A percentile compares a stretch with the other conserved stretches of the same genome.
These are phyloP conservation scores for Caenorhabditis panamensis DNA, from an alignment of 2,888 invertebrate genomes.

Conservation along the genomic window DNA sequence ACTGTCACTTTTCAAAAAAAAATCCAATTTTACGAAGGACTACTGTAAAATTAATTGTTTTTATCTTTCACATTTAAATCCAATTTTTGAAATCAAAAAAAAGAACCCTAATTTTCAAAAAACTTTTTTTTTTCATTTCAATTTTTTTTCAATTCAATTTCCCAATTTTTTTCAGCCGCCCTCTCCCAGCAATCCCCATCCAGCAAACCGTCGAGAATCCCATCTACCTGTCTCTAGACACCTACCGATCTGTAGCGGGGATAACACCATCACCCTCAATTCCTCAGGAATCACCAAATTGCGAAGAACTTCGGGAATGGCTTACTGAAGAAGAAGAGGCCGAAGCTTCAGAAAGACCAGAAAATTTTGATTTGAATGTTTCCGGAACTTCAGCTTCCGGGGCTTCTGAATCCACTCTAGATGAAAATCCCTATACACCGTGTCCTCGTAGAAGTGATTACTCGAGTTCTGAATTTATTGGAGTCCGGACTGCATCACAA, in stretches of 20 bases:
- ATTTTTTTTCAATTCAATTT: neutral
- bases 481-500: neutral
- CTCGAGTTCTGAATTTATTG: slow-evolving; percentile 24
- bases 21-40: too few relatives aligned
- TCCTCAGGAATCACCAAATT: slow-evolving; percentile 35
- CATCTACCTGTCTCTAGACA: slow-evolving; percentile 51
- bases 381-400: slow-evolving; percentile 1
- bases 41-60: too few relatives aligned
- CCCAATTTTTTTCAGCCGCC: slow-evolving; percentile 27
- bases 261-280: slow-evolving; percentile 30
- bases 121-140: too few relatives aligned
- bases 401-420: slow-evolving; percentile 1
- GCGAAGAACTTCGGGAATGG: slow-evolving; percentile 48
- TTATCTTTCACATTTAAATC: too few relatives aligned
- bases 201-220: slow-evolving; percentile 56
- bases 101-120: too few relatives aligned
- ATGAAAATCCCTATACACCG: slow-evolving; percentile 56
- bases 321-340: slow-evolving; percentile 54
- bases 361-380: slow-evolving; percentile 22
- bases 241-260: slow-evolving; percentile 42
- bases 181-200: slow-evolving; percentile 29
- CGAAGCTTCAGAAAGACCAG: slow-evolving; percentile 16
- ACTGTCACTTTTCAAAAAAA: too few relatives aligned
- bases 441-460: slow-evolving; percentile 48
- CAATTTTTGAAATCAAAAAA: neutral